Base-by-base conservation (phyloP, 2,797 vertebrate species). In the Atherinosoma microstoma region DNA sequence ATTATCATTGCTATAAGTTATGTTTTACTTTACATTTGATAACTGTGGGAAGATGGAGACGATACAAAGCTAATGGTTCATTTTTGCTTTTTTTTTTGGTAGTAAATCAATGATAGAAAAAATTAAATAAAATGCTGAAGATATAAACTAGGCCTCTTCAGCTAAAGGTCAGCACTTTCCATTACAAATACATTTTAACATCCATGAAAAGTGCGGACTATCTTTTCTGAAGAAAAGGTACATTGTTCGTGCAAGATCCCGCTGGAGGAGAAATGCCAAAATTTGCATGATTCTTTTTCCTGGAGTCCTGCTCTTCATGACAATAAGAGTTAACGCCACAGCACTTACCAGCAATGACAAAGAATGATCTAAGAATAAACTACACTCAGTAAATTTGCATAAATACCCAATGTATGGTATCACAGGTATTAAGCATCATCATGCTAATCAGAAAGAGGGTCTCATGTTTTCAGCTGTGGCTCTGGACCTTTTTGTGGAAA, bases 161-260 rank as follows among this genome's bases (percentile, higher is more conserved):
- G 27, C 20, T 42, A 53, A 78, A 78, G 58, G 34, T 67, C 64
- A 51, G 53, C 29, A 13, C 16, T 40, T 72, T 57, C 47, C 15
- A 18, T 56, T 63, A 27, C 18, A 49, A 22, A 67, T 56, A 47
- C n/a, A 32, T 40, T 53, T 9, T 34, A 67, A 38, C 15, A 58
- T 40, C 27, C 18, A 29, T 22, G 47, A 61, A 65, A 61, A 60
- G 51, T 47, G 40, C 18, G 1, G 16, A 22, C 35, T 1, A 45
- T 49, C 40, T 58, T 36, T 59, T 34, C 29, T 12, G 60, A 51
- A 65, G 51, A 47, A 30, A 35, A 42, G n/a, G 61, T 30, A 24
- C 20, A 34, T 45, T 58, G 1, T 38, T 71, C 8, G n/a, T 60
- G 16, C 11, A 2, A 36, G 53, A 58, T 15, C 49, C 27, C 56